Percentiles rank a stretch among this genome's conserved stretches.
phyloP scores from a whole-genome alignment of 2,797 vertebrate species.

The Calcarius lapponicus region DNA sequence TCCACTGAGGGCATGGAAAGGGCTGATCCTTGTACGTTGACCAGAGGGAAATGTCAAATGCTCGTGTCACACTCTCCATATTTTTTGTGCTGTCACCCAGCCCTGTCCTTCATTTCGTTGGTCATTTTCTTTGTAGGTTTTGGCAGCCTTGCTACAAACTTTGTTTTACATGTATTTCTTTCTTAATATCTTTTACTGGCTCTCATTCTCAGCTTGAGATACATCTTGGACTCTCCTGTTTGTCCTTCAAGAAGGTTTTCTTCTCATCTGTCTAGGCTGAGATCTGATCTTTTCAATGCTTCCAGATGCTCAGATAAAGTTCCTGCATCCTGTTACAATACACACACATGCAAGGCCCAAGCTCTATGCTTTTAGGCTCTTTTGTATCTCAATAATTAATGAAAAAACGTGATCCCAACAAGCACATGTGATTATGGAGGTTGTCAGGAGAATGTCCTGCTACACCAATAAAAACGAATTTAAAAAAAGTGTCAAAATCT shows the following conservation, averaged over 20 bases:
- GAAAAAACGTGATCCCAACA: neutral
- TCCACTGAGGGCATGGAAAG: neutral
- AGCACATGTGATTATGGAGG: accelerated
- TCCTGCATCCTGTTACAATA: neutral
- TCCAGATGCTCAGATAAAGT: neutral
- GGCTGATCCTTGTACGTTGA: accelerated
- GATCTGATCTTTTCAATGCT: neutral
- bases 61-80: accelerated
- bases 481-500: neutral
- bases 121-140: neutral
- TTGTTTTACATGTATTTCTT: neutral
- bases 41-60: neutral
- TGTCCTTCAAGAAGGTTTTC: neutral
- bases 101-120: accelerated
- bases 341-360: neutral
- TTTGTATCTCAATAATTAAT: neutral
- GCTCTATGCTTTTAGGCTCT: neutral
- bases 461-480: neutral
- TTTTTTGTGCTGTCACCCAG: neutral
- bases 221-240: neutral
- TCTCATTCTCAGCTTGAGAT: neutral
- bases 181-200: neutral
- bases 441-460: neutral
- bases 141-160: neutral
- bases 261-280: neutral